These are phyloP conservation scores for Silurus aristotelis DNA, from an alignment of 2,797 vertebrate genomes.

Conservation along the genomic window DNA sequence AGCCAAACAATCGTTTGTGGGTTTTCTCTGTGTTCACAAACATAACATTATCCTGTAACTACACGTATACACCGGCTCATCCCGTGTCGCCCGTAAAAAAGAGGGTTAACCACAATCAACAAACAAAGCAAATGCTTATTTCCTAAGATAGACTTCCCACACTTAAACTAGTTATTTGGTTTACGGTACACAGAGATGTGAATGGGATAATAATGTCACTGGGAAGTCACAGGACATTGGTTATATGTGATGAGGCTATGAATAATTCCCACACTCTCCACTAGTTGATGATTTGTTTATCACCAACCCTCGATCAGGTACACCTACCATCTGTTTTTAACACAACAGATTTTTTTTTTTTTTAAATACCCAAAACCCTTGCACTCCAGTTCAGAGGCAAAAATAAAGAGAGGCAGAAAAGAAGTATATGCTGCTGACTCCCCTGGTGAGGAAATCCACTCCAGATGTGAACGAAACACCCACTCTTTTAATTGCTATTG, in stretches of 20 bases:
- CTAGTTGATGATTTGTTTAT: constrained; percentile 63
- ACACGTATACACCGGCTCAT: constrained; percentile 14
- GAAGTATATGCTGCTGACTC: constrained; percentile 44
- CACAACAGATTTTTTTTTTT: constrained; percentile 43
- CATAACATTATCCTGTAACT: constrained; percentile 20
- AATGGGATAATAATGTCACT: constrained; percentile 25
- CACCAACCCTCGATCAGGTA: constrained; percentile 59
- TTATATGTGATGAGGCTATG: constrained; percentile 11
- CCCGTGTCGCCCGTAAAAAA: background rate
- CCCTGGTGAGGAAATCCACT: constrained; percentile 69
- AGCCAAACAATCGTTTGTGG: constrained; percentile 20
- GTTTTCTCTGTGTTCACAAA: constrained; percentile 11
- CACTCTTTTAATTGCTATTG: constrained; percentile 66
- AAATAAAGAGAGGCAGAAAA: constrained; percentile 32
- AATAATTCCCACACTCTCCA: constrained; percentile 26
- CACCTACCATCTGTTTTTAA: constrained; percentile 72
- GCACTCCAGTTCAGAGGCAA: constrained; percentile 42
- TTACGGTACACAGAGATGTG: constrained; percentile 28
- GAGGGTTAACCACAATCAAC: constrained; percentile 38
- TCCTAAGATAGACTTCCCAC: constrained; percentile 28
- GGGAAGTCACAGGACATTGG: constrained; percentile 27
- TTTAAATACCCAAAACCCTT: constrained; percentile 58
- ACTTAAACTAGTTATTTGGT: constrained; percentile 7
- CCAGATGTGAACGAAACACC: constrained; percentile 76
- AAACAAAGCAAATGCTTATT: constrained; percentile 41